Evolutionary conservation across 1,140 invertebrate genomes (phyloP).

Genomic region (Ceratitis capitata): DNA sequence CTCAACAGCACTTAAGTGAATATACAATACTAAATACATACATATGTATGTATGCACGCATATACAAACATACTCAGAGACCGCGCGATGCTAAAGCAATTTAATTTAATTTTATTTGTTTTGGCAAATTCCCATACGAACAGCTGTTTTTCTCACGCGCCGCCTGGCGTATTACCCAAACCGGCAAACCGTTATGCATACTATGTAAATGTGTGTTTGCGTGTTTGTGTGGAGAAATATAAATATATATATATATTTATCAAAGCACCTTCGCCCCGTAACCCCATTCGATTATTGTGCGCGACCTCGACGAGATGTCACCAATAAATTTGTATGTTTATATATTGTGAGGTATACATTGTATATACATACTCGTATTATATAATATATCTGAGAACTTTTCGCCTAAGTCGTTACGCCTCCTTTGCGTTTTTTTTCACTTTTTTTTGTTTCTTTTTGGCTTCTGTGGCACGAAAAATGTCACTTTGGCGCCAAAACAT

Average conservation of each 20-base stretch:
- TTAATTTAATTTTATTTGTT: conserved; percentile 35
- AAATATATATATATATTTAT: neutral
- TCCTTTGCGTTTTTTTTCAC: too few species aligned
- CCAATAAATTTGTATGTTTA: neutral
- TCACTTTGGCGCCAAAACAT: conserved; percentile 24
- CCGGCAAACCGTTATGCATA: neutral
- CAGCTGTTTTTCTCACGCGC: conserved; percentile 26
- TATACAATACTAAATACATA: too few species aligned
- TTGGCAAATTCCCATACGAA: conserved; percentile 32
- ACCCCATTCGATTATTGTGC: conserved; percentile 3
- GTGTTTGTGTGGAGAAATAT: too few species aligned
- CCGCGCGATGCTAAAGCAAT: conserved; percentile 17
- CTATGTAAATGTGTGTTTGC: neutral
- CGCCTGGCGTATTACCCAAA: neutral
- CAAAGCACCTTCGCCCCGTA: conserved; percentile 9
- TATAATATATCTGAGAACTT: neutral
- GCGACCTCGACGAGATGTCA: conserved; percentile 24
- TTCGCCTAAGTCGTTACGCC: neutral
- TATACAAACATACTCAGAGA: neutral
- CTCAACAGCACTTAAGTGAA: neutral
- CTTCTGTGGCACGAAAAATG: conserved; percentile 5
- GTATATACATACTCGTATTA: too few species aligned
- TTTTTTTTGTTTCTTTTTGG: too few species aligned
- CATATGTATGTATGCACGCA: neutral
- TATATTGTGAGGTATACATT: too few species aligned